Base-by-base conservation (phyloP, 2,113 vertebrate species). In the Caloenas nicobarica region DNA sequence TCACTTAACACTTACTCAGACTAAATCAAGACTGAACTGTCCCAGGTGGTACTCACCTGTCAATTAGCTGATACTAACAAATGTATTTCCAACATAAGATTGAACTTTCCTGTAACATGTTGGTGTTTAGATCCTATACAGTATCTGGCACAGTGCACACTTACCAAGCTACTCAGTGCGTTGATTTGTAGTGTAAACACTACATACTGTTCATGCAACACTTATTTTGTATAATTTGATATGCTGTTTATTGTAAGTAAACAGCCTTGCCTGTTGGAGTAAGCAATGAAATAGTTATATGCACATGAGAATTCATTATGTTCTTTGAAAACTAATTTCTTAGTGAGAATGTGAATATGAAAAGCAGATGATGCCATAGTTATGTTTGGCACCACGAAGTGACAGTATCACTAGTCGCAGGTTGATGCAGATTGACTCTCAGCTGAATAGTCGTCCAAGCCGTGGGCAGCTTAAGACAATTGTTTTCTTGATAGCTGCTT, bases 371-470 rank as follows among this genome's bases (percentile, higher is more conserved):
- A 97, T 96, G 89, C 95, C 70, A 56, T 51, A 51, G 76, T 85
- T 97, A 58, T 97, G 93, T 96, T 93, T 97, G 96, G 94, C 96
- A 97, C 97, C 96, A 94, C 66, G 76, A 25, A 96, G 97, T 86
- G 96, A 97, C 96, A 96, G 93, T 88, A 78, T 97, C 95, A 33
- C 96, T 96, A 91, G 96, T 96, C 74, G 25, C 91, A 97, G 94
- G 95, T 98, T 96, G 95, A 97, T 96, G 95, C 93, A 88, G 44
- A 96, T 97, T 95, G 96, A 95, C 90, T 88, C 24, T 68, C 31
- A 89, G 86, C 93, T 98, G 97, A 96, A 97, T 88, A 81, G 83
- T 57, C 0, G 2, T 83, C 80, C 44, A 57, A 69, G 78, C 70
- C 51, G 5, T 46, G 84, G 78, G 48, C 70, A 38, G 80, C 80